These are phyloP conservation scores for Perizoma flavofasciatum DNA, from an alignment of 2,888 invertebrate species.

Conservation along the genomic window DNA sequence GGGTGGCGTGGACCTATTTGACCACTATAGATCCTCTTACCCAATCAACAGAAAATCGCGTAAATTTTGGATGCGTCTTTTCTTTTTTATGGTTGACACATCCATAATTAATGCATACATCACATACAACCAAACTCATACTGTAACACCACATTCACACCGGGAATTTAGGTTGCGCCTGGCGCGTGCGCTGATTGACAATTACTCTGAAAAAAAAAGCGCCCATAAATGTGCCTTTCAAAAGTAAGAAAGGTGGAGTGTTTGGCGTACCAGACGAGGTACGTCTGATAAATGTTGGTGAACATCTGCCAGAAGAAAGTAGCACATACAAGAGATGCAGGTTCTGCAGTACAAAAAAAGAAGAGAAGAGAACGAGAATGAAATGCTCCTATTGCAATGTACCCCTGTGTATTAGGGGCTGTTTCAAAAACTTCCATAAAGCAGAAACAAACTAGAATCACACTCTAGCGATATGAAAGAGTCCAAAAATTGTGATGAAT, in stretches of 20 bases:
- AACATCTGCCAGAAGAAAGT: conserved; percentile 45
- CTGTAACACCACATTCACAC: conserved; percentile 19
- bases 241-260: conserved; percentile 37
- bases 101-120: conserved; percentile 38
- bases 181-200: conserved; percentile 26
- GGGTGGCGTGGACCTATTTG: conserved; percentile 52
- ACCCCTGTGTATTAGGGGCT: conserved; percentile 14
- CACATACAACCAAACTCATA: conserved; percentile 37
- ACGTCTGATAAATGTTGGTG: conserved; percentile 43
- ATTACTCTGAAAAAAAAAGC: conserved; percentile 10
- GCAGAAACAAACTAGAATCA: conserved; percentile 10
- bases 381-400: conserved; percentile 31
- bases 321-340: conserved; percentile 41
- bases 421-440: conserved; percentile 18
- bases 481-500: too few relatives aligned
- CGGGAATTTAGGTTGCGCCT: conserved; percentile 27
- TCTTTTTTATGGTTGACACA: conserved; percentile 42
- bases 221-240: conserved; percentile 6
- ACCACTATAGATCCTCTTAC: conserved; percentile 50
- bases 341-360: conserved; percentile 23
- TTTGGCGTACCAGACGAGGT: conserved; percentile 48
- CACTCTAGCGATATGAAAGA: too few relatives aligned
- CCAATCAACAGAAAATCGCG: conserved; percentile 45
- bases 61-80: conserved; percentile 49
- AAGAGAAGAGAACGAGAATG: conserved; percentile 35